A percentile compares a stretch with the other conserved stretches of the same genome.
These are phyloP conservation scores for Caenorhabditis tropicalis DNA, from an alignment of 1,140 invertebrate genomes.

Conservation along the genomic window DNA sequence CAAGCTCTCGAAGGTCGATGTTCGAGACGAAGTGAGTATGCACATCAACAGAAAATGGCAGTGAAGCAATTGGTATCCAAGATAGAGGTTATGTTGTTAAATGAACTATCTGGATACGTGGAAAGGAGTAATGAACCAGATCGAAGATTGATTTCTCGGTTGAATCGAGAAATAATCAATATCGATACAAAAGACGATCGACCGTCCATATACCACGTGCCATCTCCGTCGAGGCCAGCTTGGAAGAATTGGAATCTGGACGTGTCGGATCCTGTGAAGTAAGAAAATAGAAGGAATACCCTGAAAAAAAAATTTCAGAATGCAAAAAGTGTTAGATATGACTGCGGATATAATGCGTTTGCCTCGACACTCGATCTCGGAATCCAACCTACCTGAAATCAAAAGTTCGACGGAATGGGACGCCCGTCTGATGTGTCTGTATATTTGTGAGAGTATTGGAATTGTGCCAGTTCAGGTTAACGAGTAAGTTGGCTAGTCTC, in stretches of 20 bases:
- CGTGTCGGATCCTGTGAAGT: constrained; percentile 50
- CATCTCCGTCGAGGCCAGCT: constrained; percentile 50
- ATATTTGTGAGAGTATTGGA: constrained; percentile 31
- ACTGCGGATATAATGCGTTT: constrained; percentile 48
- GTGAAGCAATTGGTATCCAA: constrained; percentile 52
- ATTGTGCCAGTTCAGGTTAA: constrained; percentile 23
- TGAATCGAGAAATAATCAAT: constrained; percentile 49
- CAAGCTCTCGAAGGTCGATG: constrained; percentile 54
- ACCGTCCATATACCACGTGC: constrained; percentile 49
- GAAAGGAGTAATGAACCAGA: constrained; percentile 53
- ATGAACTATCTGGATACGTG: constrained; percentile 45
- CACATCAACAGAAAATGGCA: constrained; percentile 53
- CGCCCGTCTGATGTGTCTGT: neutral
- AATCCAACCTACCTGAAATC: constrained; percentile 2
- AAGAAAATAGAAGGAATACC: neutral
- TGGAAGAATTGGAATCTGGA: constrained; percentile 57
- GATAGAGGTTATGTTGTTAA: constrained; percentile 50
- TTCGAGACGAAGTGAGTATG: constrained; percentile 45
- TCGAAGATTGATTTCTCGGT: constrained; percentile 34
- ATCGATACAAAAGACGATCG: constrained; percentile 43
- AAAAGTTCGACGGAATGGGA: constrained; percentile 30
- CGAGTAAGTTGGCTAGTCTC: neutral
- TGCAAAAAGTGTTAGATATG: constrained; percentile 52
- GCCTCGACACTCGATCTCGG: constrained; percentile 14
- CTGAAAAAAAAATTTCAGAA: constrained; percentile 12